These are phyloP conservation scores for Aramus guarauna DNA, from an alignment of 2,113 vertebrate genomes.

Conservation along the genomic window DNA sequence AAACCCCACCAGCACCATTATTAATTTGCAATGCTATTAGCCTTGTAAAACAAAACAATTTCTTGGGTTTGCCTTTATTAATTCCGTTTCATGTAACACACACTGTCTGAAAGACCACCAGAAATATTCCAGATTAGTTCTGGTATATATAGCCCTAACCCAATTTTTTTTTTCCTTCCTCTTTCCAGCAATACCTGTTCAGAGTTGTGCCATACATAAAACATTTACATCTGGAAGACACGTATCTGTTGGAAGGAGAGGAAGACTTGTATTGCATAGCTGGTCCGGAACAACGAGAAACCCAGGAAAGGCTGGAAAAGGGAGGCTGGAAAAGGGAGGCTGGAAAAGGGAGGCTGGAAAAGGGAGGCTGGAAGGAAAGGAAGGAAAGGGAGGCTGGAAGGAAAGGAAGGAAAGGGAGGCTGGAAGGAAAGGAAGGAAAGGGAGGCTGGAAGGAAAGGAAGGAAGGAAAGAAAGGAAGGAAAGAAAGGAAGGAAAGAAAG, in stretches of 20 bases:
- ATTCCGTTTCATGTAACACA: not conserved
- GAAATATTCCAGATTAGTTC: not conserved
- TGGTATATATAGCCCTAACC: not conserved
- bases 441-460: no score
- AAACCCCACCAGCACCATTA: not conserved
- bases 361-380: no score
- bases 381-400: no score
- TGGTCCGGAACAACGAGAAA: not conserved
- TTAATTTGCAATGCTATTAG: not conserved
- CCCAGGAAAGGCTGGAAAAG: not conserved
- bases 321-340: no score
- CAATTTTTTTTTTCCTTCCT: not conserved
- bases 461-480: no score
- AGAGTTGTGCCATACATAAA: not conserved
- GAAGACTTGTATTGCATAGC: rapidly evolving
- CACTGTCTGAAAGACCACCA: not conserved
- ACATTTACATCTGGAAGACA: not conserved
- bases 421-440: no score
- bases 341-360: no score
- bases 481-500: no score
- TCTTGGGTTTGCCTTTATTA: not conserved
- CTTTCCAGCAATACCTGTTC: not conserved
- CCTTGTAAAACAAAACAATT: not conserved
- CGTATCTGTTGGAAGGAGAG: not conserved
- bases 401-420: no score